phyloP scores from a whole-genome alignment of 2,113 vertebrate species.

The Ammospiza caudacuta region DNA sequence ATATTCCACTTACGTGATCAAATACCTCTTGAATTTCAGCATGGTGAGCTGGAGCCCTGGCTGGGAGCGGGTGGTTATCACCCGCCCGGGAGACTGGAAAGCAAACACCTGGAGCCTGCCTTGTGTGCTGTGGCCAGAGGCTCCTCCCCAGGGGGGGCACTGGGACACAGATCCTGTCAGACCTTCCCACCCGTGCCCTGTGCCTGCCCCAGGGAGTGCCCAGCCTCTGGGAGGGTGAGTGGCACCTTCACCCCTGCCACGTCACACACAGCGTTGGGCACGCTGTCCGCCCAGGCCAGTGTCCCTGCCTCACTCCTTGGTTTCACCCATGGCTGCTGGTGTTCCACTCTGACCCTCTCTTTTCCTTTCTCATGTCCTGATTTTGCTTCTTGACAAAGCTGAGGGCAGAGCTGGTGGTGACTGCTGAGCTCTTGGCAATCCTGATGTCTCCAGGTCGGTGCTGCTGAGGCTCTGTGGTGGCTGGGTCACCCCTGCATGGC shows the following conservation, averaged over 20 bases:
- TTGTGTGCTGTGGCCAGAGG: neutral
- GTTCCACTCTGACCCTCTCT: neutral
- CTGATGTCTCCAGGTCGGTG: rapidly evolving
- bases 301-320: neutral
- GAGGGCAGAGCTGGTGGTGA: neutral
- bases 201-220: neutral
- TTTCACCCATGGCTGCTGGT: neutral
- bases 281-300: neutral
- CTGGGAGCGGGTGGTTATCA: neutral
- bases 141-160: neutral
- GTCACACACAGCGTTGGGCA: rapidly evolving
- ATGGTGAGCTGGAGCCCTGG: constrained; percentile 40
- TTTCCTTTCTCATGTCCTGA: neutral
- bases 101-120: neutral
- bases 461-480: neutral
- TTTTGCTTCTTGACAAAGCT: neutral
- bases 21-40: constrained; percentile 49
- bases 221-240: neutral
- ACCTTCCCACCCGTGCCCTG: neutral
- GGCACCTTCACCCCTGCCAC: neutral
- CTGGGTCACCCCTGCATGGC: neutral
- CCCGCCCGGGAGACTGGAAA: neutral
- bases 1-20: constrained; percentile 42
- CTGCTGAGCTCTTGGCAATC: neutral
- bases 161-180: rapidly evolving